Base-by-base conservation (phyloP, 2,888 invertebrate species). In the Lasius platythorax region DNA sequence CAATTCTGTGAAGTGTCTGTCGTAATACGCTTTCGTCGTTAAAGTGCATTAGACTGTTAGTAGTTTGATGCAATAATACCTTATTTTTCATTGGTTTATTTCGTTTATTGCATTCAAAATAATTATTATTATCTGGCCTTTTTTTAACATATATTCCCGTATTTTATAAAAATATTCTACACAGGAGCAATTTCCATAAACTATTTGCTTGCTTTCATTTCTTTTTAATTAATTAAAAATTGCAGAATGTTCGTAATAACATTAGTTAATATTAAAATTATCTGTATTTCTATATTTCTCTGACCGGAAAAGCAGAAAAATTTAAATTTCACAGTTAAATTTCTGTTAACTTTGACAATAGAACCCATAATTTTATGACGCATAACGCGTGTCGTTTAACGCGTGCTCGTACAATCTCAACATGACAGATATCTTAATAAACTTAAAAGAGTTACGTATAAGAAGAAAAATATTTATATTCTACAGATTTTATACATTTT, bases 381-480 rank as follows among this genome's bases (percentile, higher is more conserved):
- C 12, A 46, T 46, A 46, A 46, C 1, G 1, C 40, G 40, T 40
- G 40, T 40, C 9, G 23, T 23, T 23, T 23, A 37, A 37, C 37
- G 5, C 33, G n/a, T 53, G 53, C 53, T 53, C n/a, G 0, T n/a
- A n/a, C 53, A 53, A 53, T 53, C 8, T 53, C 15, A 6, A 53
- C n/a, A n/a, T 53, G 53, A n/a, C n/a, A 53, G 53, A 53, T 53
- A 53, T 53, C 18, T 15, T 46, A 50, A 15, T 15, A 46, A 46
- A 15, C 15, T 50, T 50, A 18, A 53, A 53, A 73, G 12, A 73
- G 0, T 15, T 28, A 46, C n/a, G 15, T 33, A 9, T 1, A 15
- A n/a, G 46, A 30, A 75, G n/a, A 56, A 28, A 67, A 43, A 56
- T 30, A 56, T 67, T 78, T 56, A 40, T 28, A n/a, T 56, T 56